phyloP scores from a whole-genome alignment of 1,140 invertebrate genomes.

The Leptoteleia sp. region DNA sequence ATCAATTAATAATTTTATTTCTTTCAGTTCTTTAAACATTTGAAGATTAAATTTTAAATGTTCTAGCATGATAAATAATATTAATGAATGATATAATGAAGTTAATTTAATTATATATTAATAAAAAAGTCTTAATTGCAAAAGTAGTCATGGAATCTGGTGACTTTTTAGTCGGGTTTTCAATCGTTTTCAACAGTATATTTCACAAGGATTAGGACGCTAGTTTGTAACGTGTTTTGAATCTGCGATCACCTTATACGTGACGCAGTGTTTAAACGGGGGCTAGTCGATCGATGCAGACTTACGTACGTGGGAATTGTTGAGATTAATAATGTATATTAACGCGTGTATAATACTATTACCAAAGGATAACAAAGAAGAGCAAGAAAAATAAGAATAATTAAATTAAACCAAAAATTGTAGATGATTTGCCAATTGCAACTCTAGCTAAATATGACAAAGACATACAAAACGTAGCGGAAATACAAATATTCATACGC shows the following conservation, averaged over 20 bases:
- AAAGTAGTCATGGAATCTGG: too few relatives aligned
- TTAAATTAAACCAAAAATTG: conserved; percentile 59
- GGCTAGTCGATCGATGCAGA: conserved; percentile 62
- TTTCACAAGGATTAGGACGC: too few relatives aligned
- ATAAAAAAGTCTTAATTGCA: too few relatives aligned
- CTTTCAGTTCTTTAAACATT: too few relatives aligned
- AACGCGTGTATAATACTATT: conserved; percentile 61
- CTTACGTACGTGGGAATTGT: conserved; percentile 74
- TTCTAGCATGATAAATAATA: too few relatives aligned
- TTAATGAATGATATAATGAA: too few relatives aligned
- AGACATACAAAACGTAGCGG: conserved; percentile 40
- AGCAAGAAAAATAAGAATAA: conserved; percentile 41
- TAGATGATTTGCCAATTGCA: conserved; percentile 72
- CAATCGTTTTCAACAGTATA: too few relatives aligned
- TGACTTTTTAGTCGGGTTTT: too few relatives aligned
- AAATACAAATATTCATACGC: conserved; percentile 45
- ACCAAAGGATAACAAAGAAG: conserved; percentile 28
- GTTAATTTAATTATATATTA: too few relatives aligned
- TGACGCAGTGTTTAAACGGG: conserved; percentile 13
- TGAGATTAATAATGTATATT: conserved; percentile 74
- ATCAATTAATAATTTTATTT: too few relatives aligned
- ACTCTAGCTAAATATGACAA: conserved; percentile 38
- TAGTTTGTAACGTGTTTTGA: conserved; percentile 46
- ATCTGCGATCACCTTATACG: conserved; percentile 8
- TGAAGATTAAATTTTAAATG: too few relatives aligned